Evolutionary conservation across 2,113 vertebrate species (phyloP).

Genomic region (Alaudala cheleensis): DNA sequence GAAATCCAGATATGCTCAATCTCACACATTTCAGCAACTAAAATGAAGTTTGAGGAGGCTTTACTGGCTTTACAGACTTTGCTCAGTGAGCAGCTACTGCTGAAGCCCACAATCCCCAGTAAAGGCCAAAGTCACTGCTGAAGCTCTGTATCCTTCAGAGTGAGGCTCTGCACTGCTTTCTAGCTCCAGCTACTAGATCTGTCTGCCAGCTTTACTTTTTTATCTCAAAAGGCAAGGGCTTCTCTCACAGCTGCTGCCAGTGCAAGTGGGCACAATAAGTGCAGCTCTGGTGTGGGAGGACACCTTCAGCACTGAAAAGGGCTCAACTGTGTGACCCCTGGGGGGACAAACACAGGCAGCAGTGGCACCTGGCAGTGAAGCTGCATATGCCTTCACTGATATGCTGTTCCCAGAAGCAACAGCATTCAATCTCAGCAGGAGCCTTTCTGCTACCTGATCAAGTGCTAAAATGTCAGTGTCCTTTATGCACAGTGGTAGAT

Average conservation of each 20-base stretch:
- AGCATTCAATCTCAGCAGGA: background rate
- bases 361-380: background rate
- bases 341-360: background rate
- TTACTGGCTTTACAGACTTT: background rate
- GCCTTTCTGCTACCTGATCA: background rate
- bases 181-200: background rate
- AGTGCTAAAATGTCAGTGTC: background rate
- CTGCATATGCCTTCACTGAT: background rate
- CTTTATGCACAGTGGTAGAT: background rate
- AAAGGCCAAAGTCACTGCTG: background rate
- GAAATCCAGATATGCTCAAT: background rate
- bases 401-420: background rate
- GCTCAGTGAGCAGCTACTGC: background rate
- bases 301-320: background rate
- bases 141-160: background rate
- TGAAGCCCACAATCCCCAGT: background rate
- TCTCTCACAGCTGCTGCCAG: background rate
- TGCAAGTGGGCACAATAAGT: background rate
- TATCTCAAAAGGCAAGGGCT: background rate
- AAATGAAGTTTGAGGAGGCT: background rate
- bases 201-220: background rate
- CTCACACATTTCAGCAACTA: background rate
- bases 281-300: background rate
- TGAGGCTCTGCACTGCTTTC: background rate
- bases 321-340: background rate